A percentile compares a stretch with the other conserved stretches of the same genome.
phyloP scores from a whole-genome alignment of 1,140 invertebrate species.

The Spodoptera litura region DNA sequence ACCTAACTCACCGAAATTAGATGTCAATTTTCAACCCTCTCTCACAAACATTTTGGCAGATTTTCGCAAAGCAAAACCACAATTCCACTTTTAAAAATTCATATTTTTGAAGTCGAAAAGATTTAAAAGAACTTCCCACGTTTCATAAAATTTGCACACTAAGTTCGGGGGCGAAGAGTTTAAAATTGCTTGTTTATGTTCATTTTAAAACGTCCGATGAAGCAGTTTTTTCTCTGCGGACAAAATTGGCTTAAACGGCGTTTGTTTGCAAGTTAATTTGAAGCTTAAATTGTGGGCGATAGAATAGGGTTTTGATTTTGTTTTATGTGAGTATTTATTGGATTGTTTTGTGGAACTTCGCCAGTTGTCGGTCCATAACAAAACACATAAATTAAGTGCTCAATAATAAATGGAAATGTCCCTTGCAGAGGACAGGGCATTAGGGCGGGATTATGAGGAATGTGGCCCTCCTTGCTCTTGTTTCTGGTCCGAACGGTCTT shows the following conservation, averaged over 20 bases:
- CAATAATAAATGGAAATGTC: slow-evolving; percentile 87
- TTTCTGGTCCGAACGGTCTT: slow-evolving; percentile 56
- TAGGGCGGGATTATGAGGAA: slow-evolving; percentile 85
- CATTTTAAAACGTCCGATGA: slow-evolving; percentile 73
- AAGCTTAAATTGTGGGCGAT: slow-evolving; percentile 10
- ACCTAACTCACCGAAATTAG: slow-evolving; percentile 43
- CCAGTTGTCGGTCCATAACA: slow-evolving; percentile 83
- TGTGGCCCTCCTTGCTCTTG: slow-evolving; percentile 71
- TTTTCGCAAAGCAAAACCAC: slow-evolving; percentile 47
- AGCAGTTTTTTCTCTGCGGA: slow-evolving; percentile 61
- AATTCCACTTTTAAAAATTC: slow-evolving; percentile 72
- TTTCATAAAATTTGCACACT: slow-evolving; percentile 53
- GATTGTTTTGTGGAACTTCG: slow-evolving; percentile 49
- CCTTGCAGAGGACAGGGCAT: slow-evolving; percentile 85
- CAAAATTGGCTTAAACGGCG: slow-evolving; percentile 50
- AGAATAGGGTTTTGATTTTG: slow-evolving; percentile 52
- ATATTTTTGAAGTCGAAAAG: slow-evolving; percentile 60
- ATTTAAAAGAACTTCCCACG: slow-evolving; percentile 58
- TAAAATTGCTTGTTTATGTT: slow-evolving; percentile 52
- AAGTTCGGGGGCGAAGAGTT: slow-evolving; percentile 48
- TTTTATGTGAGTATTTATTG: slow-evolving; percentile 15
- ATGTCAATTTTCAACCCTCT: slow-evolving; percentile 56
- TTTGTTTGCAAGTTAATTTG: slow-evolving; percentile 27
- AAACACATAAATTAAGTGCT: slow-evolving; percentile 87
- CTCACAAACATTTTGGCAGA: slow-evolving; percentile 14